phyloP scores from a whole-genome alignment of 2,888 invertebrate species.

The Eilema sororculum region DNA sequence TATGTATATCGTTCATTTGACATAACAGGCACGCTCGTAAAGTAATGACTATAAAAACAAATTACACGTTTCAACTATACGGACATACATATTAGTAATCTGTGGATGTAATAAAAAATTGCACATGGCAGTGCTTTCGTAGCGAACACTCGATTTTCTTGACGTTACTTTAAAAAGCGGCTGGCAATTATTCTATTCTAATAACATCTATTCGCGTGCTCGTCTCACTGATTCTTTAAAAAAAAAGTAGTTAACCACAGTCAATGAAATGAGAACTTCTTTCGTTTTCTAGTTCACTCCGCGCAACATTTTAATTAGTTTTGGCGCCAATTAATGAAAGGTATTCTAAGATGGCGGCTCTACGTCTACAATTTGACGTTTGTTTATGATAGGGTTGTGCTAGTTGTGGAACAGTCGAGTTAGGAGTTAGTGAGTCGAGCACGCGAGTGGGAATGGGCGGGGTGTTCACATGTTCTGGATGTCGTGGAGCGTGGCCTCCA shows the following conservation, averaged over 20 bases:
- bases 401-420: conserved; percentile 33
- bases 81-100: conserved; percentile 72
- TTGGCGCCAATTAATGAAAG: conserved; percentile 37
- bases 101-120: conserved; percentile 77
- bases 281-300: conserved; percentile 34
- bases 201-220: conserved; percentile 78
- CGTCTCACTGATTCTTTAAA: conserved; percentile 60
- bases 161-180: conserved; percentile 81
- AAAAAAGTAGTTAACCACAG: conserved; percentile 43
- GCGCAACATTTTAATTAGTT: conserved; percentile 28
- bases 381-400: conserved; percentile 11
- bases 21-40: conserved; percentile 72
- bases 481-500: conserved; percentile 99
- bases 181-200: conserved; percentile 85
- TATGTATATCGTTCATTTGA: conserved; percentile 56
- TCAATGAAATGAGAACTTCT: conserved; percentile 46
- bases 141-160: conserved; percentile 79
- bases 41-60: conserved; percentile 77
- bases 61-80: conserved; percentile 72
- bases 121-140: conserved; percentile 85
- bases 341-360: conserved; percentile 46
- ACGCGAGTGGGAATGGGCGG: conserved; percentile 59
- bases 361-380: conserved; percentile 17
- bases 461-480: conserved; percentile 98
- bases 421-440: conserved; percentile 49